Conservation (phyloP, 2,888 invertebrate species). For the Amphipoea oculea region DNA sequence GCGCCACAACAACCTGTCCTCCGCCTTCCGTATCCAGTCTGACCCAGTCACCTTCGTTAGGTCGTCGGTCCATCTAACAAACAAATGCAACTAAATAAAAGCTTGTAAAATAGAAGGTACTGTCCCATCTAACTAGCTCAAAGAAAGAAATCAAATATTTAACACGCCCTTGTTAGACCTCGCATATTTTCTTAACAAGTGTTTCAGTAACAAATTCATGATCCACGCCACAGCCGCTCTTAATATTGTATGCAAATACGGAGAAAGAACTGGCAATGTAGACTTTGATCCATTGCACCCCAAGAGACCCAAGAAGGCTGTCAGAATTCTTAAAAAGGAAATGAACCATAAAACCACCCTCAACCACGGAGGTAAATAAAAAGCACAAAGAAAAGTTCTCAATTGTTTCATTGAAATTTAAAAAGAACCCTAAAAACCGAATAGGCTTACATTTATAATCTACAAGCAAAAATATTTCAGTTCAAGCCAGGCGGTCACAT, state of each 20-base stretch:
- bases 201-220: neutral
- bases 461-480: conserved; percentile 38
- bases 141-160: neutral
- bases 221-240: neutral
- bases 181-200: neutral
- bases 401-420: neutral
- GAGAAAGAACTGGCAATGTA: neutral
- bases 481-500: conserved; percentile 45
- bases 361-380: neutral
- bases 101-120: neutral
- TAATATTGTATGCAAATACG: neutral
- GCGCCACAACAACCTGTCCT: no score
- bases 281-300: neutral
- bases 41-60: no score
- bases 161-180: neutral
- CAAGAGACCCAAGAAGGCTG: neutral
- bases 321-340: neutral
- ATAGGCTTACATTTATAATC: conserved; percentile 27
- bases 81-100: neutral
- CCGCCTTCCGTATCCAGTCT: no score
- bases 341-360: neutral
- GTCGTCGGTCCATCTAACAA: no score
- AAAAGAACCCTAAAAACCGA: neutral
- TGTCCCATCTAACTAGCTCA: neutral
- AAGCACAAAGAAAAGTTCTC: neutral